A percentile compares a stretch with the other conserved stretches of the same genome.
These are phyloP conservation scores for Chironomus tentans DNA, from an alignment of 2,888 invertebrate species.

Conservation along the genomic window DNA sequence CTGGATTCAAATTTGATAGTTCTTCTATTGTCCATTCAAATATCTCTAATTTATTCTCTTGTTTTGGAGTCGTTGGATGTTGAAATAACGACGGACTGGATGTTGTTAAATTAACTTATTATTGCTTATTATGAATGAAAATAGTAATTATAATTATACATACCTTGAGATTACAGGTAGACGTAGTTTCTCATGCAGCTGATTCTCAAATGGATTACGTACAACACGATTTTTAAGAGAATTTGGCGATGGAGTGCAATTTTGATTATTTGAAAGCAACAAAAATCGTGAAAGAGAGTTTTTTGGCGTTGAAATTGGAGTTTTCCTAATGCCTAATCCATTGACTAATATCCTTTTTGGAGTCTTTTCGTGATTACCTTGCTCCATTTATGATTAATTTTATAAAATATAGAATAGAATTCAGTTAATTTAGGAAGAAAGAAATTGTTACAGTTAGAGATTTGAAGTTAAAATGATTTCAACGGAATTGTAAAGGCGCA, in stretches of 20 bases:
- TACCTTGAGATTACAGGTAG: slow-evolving; percentile 58
- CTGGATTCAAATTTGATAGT: slow-evolving; percentile 53
- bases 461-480: not conserved
- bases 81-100: slow-evolving; percentile 40
- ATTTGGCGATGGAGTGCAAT: not conserved
- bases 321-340: not conserved
- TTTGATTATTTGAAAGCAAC: not conserved
- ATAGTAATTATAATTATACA: slow-evolving; percentile 12
- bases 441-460: not conserved
- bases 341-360: not conserved
- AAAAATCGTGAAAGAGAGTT: not conserved
- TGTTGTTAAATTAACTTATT: no score
- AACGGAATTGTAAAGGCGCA: not conserved
- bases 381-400: not conserved
- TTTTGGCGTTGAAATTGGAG: slow-evolving; percentile 12
- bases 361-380: not conserved
- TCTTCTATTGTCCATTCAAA: slow-evolving; percentile 62
- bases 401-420: not conserved
- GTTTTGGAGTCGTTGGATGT: slow-evolving; percentile 36
- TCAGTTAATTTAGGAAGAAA: not conserved
- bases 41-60: slow-evolving; percentile 45
- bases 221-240: not conserved
- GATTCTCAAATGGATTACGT: slow-evolving; percentile 53
- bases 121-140: no score
- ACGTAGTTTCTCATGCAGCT: slow-evolving; percentile 50